Percentiles rank a stretch among this genome's conserved stretches.
Conservation (phyloP, 2,888 invertebrate genomes). For the Philereme transversata region DNA sequence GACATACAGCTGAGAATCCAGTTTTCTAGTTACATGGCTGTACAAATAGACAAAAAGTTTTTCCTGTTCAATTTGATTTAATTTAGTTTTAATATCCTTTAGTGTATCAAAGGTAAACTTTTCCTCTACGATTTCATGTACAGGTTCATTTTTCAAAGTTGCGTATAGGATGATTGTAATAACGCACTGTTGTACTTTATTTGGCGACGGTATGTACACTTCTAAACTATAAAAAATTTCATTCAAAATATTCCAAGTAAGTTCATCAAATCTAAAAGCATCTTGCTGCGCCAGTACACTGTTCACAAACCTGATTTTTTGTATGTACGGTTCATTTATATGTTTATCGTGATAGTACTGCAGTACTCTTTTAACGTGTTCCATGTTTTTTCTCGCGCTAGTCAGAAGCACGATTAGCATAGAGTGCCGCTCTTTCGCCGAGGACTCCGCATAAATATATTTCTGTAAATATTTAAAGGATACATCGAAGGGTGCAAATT, state of each 20-base stretch:
- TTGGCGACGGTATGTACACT: slow-evolving; percentile 17
- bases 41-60: slow-evolving; percentile 57
- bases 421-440: slow-evolving; percentile 2
- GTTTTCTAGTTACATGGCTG: background rate
- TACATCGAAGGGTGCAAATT: slow-evolving; percentile 54
- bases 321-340: slow-evolving; percentile 19
- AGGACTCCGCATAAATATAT: slow-evolving; percentile 33
- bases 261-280: slow-evolving; percentile 16
- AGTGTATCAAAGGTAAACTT: slow-evolving; percentile 51
- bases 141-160: slow-evolving; percentile 28
- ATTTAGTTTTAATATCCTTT: slow-evolving; percentile 39
- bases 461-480: slow-evolving; percentile 55
- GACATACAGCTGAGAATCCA: background rate
- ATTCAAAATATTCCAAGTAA: slow-evolving; percentile 13
- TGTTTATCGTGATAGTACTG: slow-evolving; percentile 24
- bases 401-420: slow-evolving; percentile 13
- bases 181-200: slow-evolving; percentile 14
- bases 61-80: slow-evolving; percentile 48
- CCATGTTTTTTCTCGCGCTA: slow-evolving; percentile 8
- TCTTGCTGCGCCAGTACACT: slow-evolving; percentile 7
- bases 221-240: slow-evolving; percentile 20
- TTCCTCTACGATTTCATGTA: slow-evolving; percentile 53
- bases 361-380: slow-evolving; percentile 12
- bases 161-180: slow-evolving; percentile 9
- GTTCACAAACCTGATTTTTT: slow-evolving; percentile 16